Conservation (phyloP, 2,113 vertebrate species). For the Falco punctatus region DNA sequence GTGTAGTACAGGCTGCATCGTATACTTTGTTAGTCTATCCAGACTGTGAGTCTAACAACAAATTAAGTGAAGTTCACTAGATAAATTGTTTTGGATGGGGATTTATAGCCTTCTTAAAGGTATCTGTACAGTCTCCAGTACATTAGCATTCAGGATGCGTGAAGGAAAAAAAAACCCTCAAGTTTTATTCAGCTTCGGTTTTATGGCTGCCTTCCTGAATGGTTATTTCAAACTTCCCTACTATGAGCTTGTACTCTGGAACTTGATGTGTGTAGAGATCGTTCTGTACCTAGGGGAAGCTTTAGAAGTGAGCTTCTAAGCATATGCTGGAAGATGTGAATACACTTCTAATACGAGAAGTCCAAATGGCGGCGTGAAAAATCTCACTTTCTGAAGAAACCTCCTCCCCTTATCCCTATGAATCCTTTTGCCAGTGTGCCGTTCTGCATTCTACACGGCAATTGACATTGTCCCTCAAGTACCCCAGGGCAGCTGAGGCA, state of each 20-base stretch:
- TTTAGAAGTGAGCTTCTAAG: neutral
- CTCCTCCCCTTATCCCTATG: neutral
- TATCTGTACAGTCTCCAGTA: neutral
- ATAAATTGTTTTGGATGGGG: neutral
- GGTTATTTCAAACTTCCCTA: neutral
- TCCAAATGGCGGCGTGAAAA: neutral
- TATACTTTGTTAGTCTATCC: neutral
- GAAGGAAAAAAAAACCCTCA: neutral
- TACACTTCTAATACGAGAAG: neutral
- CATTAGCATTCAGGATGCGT: neutral
- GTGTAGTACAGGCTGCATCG: neutral
- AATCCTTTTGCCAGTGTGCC: neutral
- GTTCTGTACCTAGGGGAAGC: neutral
- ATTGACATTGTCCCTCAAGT: neutral
- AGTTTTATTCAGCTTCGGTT: neutral
- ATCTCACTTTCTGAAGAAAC: neutral
- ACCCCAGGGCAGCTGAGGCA: neutral
- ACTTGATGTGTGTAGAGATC: neutral
- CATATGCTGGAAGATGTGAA: neutral
- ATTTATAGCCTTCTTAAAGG: neutral
- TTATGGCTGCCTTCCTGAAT: neutral
- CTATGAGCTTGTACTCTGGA: neutral
- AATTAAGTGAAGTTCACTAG: neutral
- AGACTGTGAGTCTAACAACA: neutral
- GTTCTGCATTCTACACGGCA: neutral